These are phyloP conservation scores for Hylaeus volcanicus DNA, from an alignment of 1,140 invertebrate species.

Conservation along the genomic window DNA sequence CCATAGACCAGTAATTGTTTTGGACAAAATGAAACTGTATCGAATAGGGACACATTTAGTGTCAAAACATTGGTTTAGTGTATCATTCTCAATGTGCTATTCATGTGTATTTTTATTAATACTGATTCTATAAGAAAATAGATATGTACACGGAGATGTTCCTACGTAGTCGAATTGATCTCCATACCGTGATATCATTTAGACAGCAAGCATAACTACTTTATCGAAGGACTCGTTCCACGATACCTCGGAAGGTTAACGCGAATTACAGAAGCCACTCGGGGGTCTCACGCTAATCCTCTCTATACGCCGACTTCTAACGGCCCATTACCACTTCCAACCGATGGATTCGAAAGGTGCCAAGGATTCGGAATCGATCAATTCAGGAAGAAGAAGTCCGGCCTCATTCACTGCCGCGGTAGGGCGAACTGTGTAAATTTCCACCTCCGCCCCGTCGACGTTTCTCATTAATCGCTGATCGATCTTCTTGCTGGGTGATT, in stretches of 20 bases:
- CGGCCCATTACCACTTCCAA: constrained; percentile 26
- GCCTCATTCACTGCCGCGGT: constrained; percentile 26
- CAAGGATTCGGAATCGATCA: constrained; percentile 55
- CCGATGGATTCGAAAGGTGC: constrained; percentile 21
- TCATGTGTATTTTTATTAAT: no score
- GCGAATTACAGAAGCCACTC: constrained; percentile 38
- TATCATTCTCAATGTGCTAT: no score
- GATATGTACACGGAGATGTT: background rate
- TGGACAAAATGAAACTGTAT: no score
- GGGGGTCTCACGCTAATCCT: constrained; percentile 37
- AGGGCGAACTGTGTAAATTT: constrained; percentile 59
- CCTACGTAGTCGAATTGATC: no score
- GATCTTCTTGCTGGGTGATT: constrained; percentile 62
- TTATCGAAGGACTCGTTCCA: constrained; percentile 41
- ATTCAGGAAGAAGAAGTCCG: constrained; percentile 20
- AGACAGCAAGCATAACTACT: background rate
- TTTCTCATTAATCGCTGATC: constrained; percentile 69
- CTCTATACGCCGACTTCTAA: constrained; percentile 41
- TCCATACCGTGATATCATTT: background rate
- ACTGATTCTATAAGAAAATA: background rate
- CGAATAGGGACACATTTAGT: no score
- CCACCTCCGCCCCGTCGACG: constrained; percentile 56
- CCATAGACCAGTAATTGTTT: no score
- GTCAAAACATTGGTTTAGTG: no score
- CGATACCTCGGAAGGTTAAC: constrained; percentile 45